Evolutionary conservation across 2,888 invertebrate genomes (phyloP), one percentile per base, ranked within the genome.

Genomic region (Eurytoma adleriae): DNA sequence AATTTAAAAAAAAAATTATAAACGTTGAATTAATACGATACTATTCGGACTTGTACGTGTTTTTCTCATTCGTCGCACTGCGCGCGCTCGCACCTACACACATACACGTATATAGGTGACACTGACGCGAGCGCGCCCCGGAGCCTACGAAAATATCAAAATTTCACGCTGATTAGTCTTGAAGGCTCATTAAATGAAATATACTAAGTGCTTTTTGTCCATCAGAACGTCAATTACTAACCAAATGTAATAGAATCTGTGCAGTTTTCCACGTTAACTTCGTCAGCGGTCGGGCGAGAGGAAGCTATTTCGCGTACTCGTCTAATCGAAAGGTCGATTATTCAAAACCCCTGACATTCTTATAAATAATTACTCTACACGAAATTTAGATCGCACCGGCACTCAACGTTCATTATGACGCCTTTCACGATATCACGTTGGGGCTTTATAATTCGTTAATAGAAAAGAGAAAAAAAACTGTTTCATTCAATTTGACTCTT

Each of bases 141-240:
- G 52, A 18, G 40, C 24, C 4, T 24, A 72, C 50, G 59, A 64
- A 72, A 68, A 73, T 73, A 74, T 74, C 56, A 74, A 74, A 79
- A 64, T 74, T 79, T 79, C 64, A 74, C 18, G 50, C 27, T 69
- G 27, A 74, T 79, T 64, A 52, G 50, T 69, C 64, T 62, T 69
- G 74, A 70, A 27, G 52, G 57, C 62, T 79, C 61, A 79, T 74
- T 79, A 69, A 48, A 64, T 27, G 24, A 64, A 40, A 50, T 78
- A 74, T 73, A 30, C 18, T 54, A 74, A 69, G 50, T 78, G 56
- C 18, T 74, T 74, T 73, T 69, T 74, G 66, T 79, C 69, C 14
- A 40, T 73, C 56, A 68, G 48, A 61, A 24, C 30, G 54, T 79
- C 72, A 79, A 69, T 74, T 74, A 64, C 66, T 52, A 59, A 20